A percentile compares a stretch with the other conserved stretches of the same genome.
These are phyloP conservation scores for Melanotaenia parkinsoni DNA, from an alignment of 2,797 vertebrate genomes.

Conservation along the genomic window DNA sequence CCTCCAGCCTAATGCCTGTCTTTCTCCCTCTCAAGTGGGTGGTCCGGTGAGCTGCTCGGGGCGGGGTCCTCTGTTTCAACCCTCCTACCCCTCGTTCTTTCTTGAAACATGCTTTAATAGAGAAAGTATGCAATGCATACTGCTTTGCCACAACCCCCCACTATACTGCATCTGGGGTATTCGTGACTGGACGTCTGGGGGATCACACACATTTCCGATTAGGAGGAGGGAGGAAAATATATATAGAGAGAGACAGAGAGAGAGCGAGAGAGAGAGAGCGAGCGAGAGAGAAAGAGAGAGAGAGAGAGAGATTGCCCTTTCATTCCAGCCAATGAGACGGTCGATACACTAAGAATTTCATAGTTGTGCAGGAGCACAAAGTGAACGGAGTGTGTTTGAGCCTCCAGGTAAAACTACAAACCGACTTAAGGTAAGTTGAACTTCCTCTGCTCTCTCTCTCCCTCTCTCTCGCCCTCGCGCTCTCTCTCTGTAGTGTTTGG, in stretches of 20 bases:
- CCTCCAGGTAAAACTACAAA: slow-evolving; percentile 73
- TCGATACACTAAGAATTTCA: slow-evolving; percentile 70
- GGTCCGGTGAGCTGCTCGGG: slow-evolving; percentile 72
- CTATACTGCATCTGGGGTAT: slow-evolving; percentile 80
- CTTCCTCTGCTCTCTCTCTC: slow-evolving; percentile 11
- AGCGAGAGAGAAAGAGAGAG: slow-evolving; percentile 15
- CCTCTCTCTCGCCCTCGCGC: background rate
- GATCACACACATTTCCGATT: slow-evolving; percentile 82
- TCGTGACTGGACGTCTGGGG: slow-evolving; percentile 79
- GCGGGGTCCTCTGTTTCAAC: slow-evolving; percentile 71
- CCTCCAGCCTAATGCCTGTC: slow-evolving; percentile 64
- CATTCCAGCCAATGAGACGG: slow-evolving; percentile 75
- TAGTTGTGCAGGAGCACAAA: slow-evolving; percentile 72
- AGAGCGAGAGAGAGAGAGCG: slow-evolving; percentile 16
- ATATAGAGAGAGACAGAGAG: slow-evolving; percentile 24
- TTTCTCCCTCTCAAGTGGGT: slow-evolving; percentile 68
- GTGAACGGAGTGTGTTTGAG: slow-evolving; percentile 60
- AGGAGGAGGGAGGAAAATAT: slow-evolving; percentile 55
- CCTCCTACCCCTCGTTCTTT: slow-evolving; percentile 68
- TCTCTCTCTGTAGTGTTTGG: slow-evolving; percentile 34
- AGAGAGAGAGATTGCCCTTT: slow-evolving; percentile 67
- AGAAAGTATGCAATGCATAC: slow-evolving; percentile 83
- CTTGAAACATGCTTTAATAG: slow-evolving; percentile 84
- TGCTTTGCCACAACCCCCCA: slow-evolving; percentile 76
- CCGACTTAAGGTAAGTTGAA: slow-evolving; percentile 70